Base-by-base conservation (phyloP, 92 coral and sea anemone genomes). In the Bergia puertoricense region DNA sequence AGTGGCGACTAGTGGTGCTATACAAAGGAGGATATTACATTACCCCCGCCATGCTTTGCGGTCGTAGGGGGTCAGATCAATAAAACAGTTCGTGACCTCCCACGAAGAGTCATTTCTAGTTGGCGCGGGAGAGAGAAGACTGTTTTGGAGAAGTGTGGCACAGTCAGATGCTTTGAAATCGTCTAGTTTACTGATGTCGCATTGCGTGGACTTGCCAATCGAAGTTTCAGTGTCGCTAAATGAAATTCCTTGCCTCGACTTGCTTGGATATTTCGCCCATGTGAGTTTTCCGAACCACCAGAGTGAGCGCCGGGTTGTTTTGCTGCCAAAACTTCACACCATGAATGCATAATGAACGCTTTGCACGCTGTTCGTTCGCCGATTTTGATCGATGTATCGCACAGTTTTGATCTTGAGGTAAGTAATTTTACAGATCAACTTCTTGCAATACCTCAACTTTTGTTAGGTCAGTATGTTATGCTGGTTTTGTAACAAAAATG, bases 381-480 rank as follows among this genome's bases (percentile, higher is more conserved):
- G 5, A 23, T 50, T 40, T 79, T 50, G 18, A 54, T 79, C 22
- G 82, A 79, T 40, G 82, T 79, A 5, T 51, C 45, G 8, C 84
- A 80, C 56, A 80, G 84, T 80, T 80, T 80, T 51, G 84, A 56
- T 54, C 69, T 80, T 13, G 69, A 80, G 84, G 84, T 80, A 46
- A 23, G 84, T 80, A 75, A 39, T 74, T 74, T 41, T 6, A 74
- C 72, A 66, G 23, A 66, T 66, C 72, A 4, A 66, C 72, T 66
- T 66, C n/a, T 66, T 66, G 72, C 30, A 65, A 65, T 65, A 65
- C 71, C 71, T 65, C 71, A 65, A 65, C 71, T 65, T 65, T 65
- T 65, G 71, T 65, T 65, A 65, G 71, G 71, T 65, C 71, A 1
- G 71, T 65, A 65, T 65, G 71, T 65, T 65, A 65, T 1, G 71